Evolutionary conservation across 2,888 invertebrate genomes (phyloP), one percentile per base, ranked within the genome.

Genomic region (Argynnis bischoffii): DNA sequence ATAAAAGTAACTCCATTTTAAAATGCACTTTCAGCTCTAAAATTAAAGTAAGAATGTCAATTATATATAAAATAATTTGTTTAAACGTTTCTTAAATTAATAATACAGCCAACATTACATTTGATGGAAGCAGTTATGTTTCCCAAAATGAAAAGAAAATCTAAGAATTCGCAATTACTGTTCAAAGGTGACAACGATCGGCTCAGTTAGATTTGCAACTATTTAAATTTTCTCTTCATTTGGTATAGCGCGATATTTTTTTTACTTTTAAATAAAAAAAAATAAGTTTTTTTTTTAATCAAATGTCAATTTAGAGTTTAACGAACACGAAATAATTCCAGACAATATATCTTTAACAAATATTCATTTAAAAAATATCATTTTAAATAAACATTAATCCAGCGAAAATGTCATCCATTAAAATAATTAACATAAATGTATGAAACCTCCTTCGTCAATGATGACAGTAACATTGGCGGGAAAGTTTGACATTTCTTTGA

Each of bases 401-500:
- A 21, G 21, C 46, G 15, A 4, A 57, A 57, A 57, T 3, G 21
- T 15, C 46, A 15, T 21, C 6, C 18, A 15, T 57, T 57, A 21
- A 21, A 46, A 21, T 26, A 26, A 26, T 26, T 26, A 5, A 26
- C 3, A 26, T 26, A 26, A 26, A 26, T 26, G 41, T 47, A 14
- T 47, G 46, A 47, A 47, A 47, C 57, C 46, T 56, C 56, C 56
- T 47, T 57, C 15, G 57, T 57, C 46, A 57, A 57, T 1, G 14
- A 26, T 26, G 26, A 26, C 26, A 26, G 5, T 26, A 26, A 5
- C 0, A 26, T 26, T 26, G 0, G 26, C 26, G 5, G 26, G 26
- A 26, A 26, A 26, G 26, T 26, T 4, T 26, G 26, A 26, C 26
- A 26, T 26, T 26, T 26, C 26, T 26, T 26, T 26, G 26, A 26